These are phyloP conservation scores for Mormyrus proboscirostris DNA, from an alignment of 2,797 vertebrate species.

Conservation along the genomic window DNA sequence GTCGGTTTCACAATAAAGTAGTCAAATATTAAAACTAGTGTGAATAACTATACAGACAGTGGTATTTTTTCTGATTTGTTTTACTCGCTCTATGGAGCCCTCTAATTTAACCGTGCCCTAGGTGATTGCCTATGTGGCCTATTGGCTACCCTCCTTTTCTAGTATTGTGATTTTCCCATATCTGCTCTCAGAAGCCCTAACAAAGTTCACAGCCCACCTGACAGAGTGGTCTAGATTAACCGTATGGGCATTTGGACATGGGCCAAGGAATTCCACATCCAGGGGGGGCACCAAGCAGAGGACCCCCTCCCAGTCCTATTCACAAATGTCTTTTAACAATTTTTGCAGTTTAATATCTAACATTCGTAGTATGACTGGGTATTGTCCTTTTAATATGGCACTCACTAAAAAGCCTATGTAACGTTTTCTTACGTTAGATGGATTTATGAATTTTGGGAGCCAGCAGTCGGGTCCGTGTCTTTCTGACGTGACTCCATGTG, in stretches of 20 bases:
- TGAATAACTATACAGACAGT: not conserved
- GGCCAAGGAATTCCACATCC: not conserved
- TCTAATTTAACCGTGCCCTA: not conserved
- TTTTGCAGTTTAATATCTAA: not conserved
- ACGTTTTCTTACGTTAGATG: not conserved
- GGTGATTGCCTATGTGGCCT: not conserved
- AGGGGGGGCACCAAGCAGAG: not conserved
- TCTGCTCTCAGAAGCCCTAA: not conserved
- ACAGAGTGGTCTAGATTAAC: not conserved
- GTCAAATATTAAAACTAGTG: not conserved
- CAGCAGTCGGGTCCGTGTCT: not conserved
- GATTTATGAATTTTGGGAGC: not conserved
- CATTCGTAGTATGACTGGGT: not conserved
- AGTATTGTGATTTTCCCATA: not conserved
- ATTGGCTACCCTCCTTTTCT: not conserved
- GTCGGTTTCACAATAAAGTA: not conserved
- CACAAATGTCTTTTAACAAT: not conserved
- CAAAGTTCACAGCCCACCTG: not conserved
- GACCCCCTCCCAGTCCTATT: not conserved
- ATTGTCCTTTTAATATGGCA: not conserved
- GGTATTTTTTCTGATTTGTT: not conserved
- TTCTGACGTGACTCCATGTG: not conserved
- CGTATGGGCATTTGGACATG: not conserved
- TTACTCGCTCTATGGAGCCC: not conserved
- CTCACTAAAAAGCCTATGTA: not conserved